These are phyloP conservation scores for Melanotaenia trifasciata DNA, from an alignment of 2,797 vertebrate genomes.

Conservation along the genomic window DNA sequence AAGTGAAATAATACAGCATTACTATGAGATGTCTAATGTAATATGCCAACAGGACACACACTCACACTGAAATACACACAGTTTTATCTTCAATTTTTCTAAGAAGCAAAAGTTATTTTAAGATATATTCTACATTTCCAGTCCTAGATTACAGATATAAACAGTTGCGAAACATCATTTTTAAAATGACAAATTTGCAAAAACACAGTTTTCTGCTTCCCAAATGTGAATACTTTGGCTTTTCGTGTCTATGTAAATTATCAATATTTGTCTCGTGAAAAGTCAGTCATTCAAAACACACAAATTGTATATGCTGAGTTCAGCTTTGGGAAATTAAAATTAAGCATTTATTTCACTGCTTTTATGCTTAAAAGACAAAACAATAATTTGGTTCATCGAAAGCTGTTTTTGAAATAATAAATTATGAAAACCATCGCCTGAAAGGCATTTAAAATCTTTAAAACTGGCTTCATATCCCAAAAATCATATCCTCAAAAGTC, in stretches of 20 bases:
- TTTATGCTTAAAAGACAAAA: background rate
- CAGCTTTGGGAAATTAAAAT: background rate
- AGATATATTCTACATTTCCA: background rate
- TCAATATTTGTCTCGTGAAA: background rate
- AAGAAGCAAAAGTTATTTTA: background rate
- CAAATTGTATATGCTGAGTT: background rate
- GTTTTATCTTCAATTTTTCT: background rate
- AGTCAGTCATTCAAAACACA: constrained; percentile 6
- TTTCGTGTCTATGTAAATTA: background rate
- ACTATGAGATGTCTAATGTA: background rate
- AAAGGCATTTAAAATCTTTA: background rate
- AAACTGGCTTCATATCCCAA: background rate
- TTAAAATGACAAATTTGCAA: no score
- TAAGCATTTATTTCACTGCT: background rate
- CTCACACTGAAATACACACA: background rate
- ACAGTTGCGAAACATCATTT: background rate
- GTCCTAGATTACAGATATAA: background rate
- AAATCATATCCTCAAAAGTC: background rate
- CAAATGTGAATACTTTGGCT: background rate
- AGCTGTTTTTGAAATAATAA: background rate
- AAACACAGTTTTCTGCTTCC: background rate
- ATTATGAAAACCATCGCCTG: background rate
- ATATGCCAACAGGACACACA: background rate
- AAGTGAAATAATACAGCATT: background rate
- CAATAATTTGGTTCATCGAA: background rate